Conservation (phyloP, 2,888 invertebrate species). For the Tetropium fuscum region DNA sequence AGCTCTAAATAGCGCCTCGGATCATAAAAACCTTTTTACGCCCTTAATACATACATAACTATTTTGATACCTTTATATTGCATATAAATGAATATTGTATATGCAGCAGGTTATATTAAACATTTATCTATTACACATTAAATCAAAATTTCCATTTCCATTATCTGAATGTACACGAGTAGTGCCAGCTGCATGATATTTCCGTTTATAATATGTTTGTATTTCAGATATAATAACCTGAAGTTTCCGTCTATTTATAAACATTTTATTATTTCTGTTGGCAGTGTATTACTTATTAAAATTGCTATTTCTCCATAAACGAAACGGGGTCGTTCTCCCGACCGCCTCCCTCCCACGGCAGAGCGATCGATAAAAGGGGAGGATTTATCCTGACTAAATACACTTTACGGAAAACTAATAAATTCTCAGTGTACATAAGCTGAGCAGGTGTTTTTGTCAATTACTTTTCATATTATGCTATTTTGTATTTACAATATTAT, state of each 20-base stretch:
- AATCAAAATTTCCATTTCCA: no score
- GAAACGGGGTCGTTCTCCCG: conserved; percentile 22
- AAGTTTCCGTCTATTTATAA: not conserved
- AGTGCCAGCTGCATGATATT: no score
- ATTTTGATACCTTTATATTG: no score
- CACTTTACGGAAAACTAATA: conserved; percentile 48
- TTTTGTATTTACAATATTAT: conserved; percentile 6
- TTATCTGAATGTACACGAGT: no score
- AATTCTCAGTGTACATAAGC: conserved; percentile 36
- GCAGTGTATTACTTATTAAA: conserved; percentile 33
- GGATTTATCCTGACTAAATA: conserved; percentile 41
- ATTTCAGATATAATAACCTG: not conserved
- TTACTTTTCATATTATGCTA: conserved; percentile 10
- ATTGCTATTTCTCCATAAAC: conserved; percentile 31
- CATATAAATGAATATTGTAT: no score
- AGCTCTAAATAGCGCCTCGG: no score
- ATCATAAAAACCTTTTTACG: no score
- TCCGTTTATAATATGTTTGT: no score
- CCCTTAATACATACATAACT: no score
- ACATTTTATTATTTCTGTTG: conserved; percentile 29
- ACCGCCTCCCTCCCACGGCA: conserved; percentile 19
- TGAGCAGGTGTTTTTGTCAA: conserved; percentile 40
- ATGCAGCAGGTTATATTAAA: no score
- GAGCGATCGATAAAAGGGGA: conserved; percentile 30
- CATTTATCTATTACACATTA: no score